These are phyloP conservation scores for Platycheirus albimanus DNA, from an alignment of 2,888 invertebrate species.

Conservation along the genomic window DNA sequence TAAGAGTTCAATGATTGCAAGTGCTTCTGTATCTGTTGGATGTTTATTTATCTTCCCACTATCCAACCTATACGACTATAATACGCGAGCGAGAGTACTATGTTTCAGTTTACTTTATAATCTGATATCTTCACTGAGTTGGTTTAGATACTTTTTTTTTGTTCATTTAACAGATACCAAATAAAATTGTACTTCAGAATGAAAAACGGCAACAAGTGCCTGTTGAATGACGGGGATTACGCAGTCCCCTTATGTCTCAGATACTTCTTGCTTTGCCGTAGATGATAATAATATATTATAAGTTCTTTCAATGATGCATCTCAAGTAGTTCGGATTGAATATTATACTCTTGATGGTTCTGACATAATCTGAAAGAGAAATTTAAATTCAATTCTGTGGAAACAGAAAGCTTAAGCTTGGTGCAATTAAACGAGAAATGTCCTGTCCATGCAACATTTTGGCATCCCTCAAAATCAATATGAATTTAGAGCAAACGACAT, in stretches of 20 bases:
- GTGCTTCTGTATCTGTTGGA: constrained; percentile 25
- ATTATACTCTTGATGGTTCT: neutral
- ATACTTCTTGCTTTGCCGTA: constrained; percentile 1
- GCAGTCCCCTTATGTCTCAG: neutral
- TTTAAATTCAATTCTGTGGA: neutral
- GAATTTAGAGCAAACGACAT: constrained; percentile 43
- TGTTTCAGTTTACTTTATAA: constrained; percentile 10
- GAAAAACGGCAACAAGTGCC: constrained; percentile 49
- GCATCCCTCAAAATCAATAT: neutral
- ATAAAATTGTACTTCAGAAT: constrained; percentile 17
- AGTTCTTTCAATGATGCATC: constrained; percentile 25
- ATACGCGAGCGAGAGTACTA: too few species aligned
- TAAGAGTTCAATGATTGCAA: constrained; percentile 21
- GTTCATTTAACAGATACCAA: constrained; percentile 2
- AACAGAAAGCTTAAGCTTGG: constrained; percentile 30
- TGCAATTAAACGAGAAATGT: neutral
- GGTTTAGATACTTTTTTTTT: constrained; percentile 35
- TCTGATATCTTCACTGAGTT: constrained; percentile 27
- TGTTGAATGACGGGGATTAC: constrained; percentile 36
- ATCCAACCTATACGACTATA: neutral
- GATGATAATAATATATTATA: too few species aligned
- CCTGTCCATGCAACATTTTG: neutral
- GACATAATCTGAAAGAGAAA: constrained; percentile 11
- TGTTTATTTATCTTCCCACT: constrained; percentile 54
- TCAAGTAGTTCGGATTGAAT: neutral